Percentiles rank a stretch among this genome's conserved stretches.
Evolutionary conservation across 2,888 invertebrate genomes (phyloP).

Genomic region (Catocala sponsa): DNA sequence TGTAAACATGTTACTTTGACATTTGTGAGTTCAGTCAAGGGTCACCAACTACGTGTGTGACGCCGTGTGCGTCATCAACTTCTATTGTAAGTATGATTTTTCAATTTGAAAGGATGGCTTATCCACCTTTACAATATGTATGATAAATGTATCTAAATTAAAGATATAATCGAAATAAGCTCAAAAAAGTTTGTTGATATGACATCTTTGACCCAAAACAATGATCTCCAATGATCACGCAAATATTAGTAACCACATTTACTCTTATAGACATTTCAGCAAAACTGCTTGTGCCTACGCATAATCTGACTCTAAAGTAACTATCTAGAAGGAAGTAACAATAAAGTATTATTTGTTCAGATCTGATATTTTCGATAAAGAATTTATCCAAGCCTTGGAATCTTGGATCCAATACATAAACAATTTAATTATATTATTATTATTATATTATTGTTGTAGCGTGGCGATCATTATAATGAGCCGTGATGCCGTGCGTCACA

Average conservation of each 20-base stretch:
- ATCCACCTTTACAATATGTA: not conserved
- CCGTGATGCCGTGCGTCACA: conserved; percentile 70
- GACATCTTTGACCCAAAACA: not conserved
- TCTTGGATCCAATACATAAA: conserved; percentile 18
- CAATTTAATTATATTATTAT: conserved; percentile 15
- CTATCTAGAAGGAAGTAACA: too few species aligned
- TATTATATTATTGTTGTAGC: conserved; percentile 15
- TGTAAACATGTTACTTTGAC: conserved; percentile 16
- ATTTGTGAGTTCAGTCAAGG: conserved; percentile 10
- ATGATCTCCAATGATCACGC: not conserved
- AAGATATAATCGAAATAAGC: too few species aligned
- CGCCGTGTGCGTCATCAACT: conserved; percentile 13
- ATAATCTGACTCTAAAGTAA: too few species aligned
- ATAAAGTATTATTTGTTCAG: too few species aligned
- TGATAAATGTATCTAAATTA: not conserved
- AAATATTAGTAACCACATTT: too few species aligned
- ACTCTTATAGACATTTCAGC: too few species aligned
- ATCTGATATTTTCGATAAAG: not conserved
- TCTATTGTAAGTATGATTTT: conserved; percentile 10
- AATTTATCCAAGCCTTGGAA: conserved; percentile 5
- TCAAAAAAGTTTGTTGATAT: not conserved
- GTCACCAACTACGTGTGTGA: conserved; percentile 7
- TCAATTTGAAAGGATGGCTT: not conserved
- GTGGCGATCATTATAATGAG: conserved; percentile 50
- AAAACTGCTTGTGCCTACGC: too few species aligned